Conservation (phyloP, 2,113 vertebrate species). For the Plestiodon gilberti region DNA sequence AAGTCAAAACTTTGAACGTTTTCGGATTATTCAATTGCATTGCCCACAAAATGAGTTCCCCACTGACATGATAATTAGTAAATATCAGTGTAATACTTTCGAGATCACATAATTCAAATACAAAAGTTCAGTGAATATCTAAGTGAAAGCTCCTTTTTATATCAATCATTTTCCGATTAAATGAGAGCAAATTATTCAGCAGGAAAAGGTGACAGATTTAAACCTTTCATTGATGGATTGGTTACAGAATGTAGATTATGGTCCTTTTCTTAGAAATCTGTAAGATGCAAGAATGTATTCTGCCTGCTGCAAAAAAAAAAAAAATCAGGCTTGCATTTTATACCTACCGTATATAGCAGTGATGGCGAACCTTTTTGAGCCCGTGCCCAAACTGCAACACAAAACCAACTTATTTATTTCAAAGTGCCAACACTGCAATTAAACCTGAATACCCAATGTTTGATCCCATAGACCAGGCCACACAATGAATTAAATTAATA, state of each 20-base stretch:
- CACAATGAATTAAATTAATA: no score
- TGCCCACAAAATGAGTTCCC: background rate
- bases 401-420: no score
- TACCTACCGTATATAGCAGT: background rate
- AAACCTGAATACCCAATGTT: no score
- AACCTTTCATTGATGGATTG: background rate
- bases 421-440: no score
- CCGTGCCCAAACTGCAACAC: no score
- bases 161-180: conserved; percentile 21
- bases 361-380: no score
- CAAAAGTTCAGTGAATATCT: background rate
- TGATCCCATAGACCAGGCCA: no score
- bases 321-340: background rate
- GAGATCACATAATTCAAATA: conserved; percentile 18
- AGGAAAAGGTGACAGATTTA: conserved; percentile 5
- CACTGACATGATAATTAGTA: background rate
- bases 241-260: background rate
- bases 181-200: conserved; percentile 14
- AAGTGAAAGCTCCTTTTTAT: background rate
- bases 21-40: background rate
- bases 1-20: background rate
- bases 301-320: background rate
- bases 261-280: background rate
- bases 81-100: background rate
- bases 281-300: background rate